Percentiles rank a stretch among this genome's conserved stretches.
phyloP scores from a whole-genome alignment of 2,797 vertebrate species.

The Enteromius viviparus region DNA sequence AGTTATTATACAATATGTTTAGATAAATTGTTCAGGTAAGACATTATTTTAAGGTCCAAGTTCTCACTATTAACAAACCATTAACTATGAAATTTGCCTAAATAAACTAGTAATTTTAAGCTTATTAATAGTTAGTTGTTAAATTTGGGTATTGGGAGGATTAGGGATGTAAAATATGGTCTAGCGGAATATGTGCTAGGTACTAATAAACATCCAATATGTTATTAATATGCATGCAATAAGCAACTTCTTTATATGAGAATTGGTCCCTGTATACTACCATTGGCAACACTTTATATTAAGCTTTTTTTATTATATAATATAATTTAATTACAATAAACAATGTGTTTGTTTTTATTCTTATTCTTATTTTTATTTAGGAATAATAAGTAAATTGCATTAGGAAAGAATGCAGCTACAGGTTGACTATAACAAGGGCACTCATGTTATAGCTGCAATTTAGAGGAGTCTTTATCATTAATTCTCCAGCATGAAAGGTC shows the following conservation, averaged over 20 bases:
- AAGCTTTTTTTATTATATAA: not conserved
- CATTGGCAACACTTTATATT: not conserved
- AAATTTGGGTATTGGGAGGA: not conserved
- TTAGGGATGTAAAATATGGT: not conserved
- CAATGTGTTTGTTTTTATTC: not conserved
- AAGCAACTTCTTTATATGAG: not conserved
- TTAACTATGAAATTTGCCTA: not conserved
- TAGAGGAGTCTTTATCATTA: not conserved
- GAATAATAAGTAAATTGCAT: conserved; percentile 2
- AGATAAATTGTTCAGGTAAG: not conserved
- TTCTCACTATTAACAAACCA: not conserved
- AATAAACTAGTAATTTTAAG: not conserved
- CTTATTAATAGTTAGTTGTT: not conserved
- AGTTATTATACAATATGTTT: not conserved
- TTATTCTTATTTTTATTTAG: not conserved
- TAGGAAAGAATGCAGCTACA: not conserved
- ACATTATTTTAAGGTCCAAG: not conserved
- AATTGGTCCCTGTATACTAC: not conserved
- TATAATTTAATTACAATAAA: not conserved
- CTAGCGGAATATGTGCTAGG: not conserved
- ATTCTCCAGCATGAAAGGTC: conserved; percentile 19
- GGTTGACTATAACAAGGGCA: not conserved
- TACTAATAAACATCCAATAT: not conserved
- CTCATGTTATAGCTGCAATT: not conserved
- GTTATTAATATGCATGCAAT: not conserved